Base-by-base conservation (phyloP, 2,888 invertebrate species). In the Orthonychiurus folsomi region DNA sequence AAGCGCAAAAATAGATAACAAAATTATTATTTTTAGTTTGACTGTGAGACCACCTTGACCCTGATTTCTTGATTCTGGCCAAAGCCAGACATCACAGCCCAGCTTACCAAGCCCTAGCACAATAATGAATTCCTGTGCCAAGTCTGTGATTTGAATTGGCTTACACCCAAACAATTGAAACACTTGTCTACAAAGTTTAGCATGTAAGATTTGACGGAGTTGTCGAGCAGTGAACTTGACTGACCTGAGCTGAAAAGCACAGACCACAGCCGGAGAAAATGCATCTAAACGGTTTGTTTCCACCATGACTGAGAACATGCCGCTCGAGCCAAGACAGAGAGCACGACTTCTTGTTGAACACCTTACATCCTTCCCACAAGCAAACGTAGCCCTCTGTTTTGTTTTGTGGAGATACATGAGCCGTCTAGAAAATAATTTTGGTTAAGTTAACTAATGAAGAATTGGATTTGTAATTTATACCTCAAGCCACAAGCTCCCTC, bases 281-380 rank as follows among this genome's bases (percentile, higher is more conserved):
- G 80, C 95, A 96, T 75, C 89, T 86, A 81, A 92, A 94, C 25
- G 93, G 93, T 77, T 94, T 93, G 78, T 89, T 92, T 54, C 92
- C 92, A 63, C 89, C 88, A 78, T 95, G 95, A 0, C 87, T 87
- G 57, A 93, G 80, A 54, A 94, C 89, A 79, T 95, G 95, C 56
- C 94, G 82, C 77, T 94, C 93, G 70, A 95, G 80, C 95, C 95
- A 96, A 62, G 91, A 86, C 61, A 90, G 83, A 3, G 93, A 93
- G 76, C 93, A 93, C 9, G 94, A 94, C 47, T 87, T 87, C 76
- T 89, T 87, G 70, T 91, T 89, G 76, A 89, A 93, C 52, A 95
- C 95, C 78, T 95, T 95, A 80, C 95, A 95, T 59, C 88, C 90
- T 73, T 86, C 83, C 95, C 95, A 96, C 61, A 91, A 83, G 76